Conservation (phyloP, 2,113 vertebrate species). For the Prietella phreatophila region DNA sequence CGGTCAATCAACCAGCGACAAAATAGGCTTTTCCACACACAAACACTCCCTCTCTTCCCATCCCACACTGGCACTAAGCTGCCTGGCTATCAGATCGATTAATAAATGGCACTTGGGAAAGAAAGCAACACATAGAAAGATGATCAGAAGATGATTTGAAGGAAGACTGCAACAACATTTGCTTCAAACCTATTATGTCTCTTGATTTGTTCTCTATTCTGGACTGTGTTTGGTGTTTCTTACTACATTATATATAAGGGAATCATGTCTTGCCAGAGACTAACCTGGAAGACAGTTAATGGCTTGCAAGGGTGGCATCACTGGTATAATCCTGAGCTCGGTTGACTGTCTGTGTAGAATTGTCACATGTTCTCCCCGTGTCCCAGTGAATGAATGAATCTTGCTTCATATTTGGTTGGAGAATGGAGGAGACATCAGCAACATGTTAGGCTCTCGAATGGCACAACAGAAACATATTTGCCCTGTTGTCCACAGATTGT, state of each 20-base stretch:
- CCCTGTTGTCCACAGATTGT: background rate
- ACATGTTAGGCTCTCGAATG: background rate
- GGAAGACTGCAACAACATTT: background rate
- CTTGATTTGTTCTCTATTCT: background rate
- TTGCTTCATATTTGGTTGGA: background rate
- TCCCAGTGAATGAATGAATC: background rate
- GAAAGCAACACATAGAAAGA: background rate
- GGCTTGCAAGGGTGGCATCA: background rate
- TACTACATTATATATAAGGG: background rate
- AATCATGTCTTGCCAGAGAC: background rate
- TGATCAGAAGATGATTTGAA: background rate
- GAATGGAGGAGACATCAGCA: background rate
- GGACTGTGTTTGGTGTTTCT: background rate
- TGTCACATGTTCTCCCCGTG: background rate
- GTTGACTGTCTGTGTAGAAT: background rate
- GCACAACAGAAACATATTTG: background rate
- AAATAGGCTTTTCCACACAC: constrained; percentile 34
- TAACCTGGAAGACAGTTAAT: background rate
- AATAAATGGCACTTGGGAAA: constrained; percentile 4
- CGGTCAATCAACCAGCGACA: constrained; percentile 18
- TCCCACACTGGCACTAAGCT: background rate
- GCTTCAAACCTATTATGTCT: background rate
- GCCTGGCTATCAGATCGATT: background rate
- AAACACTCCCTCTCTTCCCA: background rate
- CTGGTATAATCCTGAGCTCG: background rate